These are phyloP conservation scores for Polyergus mexicanus DNA, from an alignment of 1,140 invertebrate species.

Conservation along the genomic window DNA sequence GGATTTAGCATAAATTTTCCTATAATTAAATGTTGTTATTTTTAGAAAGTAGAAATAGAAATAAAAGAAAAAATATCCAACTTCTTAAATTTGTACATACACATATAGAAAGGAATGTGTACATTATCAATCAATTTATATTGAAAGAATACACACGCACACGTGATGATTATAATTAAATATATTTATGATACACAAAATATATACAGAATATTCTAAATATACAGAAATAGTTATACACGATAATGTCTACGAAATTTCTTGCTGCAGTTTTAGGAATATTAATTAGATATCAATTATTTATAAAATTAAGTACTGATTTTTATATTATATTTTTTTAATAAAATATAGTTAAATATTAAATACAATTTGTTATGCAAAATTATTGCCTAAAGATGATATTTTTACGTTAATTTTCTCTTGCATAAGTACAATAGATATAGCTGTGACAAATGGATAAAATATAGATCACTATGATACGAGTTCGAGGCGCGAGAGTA, in stretches of 20 bases:
- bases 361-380: neutral
- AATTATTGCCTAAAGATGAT: neutral
- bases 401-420: conserved; percentile 18
- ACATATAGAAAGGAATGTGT: neutral
- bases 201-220: neutral
- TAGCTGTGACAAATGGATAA: conserved; percentile 27
- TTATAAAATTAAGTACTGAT: conserved; percentile 2
- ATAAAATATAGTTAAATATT: neutral
- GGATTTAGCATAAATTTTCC: neutral
- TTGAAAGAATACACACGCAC: neutral
- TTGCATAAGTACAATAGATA: conserved; percentile 17
- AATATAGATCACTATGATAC: conserved; percentile 29
- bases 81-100: neutral
- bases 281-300: neutral
- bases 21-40: neutral
- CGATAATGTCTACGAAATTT: neutral
- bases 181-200: neutral
- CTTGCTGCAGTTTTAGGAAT: neutral
- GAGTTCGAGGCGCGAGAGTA: conserved; percentile 17
- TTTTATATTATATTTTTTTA: neutral
- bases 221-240: too few relatives aligned
- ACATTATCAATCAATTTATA: neutral
- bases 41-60: neutral
- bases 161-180: neutral
- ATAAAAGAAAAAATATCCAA: neutral